Evolutionary conservation across 1,140 invertebrate species (phyloP), one percentile per base, ranked within the genome.

Genomic region (Drosophila ogumai): DNA sequence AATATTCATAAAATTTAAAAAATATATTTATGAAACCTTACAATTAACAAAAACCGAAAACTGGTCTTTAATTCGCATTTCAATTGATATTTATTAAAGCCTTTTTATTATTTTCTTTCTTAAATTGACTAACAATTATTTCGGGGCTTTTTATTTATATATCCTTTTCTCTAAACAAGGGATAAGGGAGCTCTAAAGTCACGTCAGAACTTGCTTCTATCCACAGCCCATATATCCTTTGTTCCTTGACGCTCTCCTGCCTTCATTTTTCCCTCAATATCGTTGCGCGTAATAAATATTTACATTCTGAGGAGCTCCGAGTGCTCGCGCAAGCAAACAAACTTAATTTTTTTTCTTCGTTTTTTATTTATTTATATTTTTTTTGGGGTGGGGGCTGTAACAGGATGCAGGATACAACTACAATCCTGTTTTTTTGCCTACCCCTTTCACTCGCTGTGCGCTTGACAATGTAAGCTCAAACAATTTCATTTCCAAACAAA

Each of bases 401-500:
- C 47, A 31, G 43, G 52, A 46, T 13, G 12, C 63, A 58, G 65
- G 41, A 58, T 36, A 49, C 66, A 57, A 58, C 50, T 69, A 55
- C 50, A 46, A 69, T 57, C 34, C 64, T 32, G n/a, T 66, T 47
- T 22, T 9, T 17, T 7, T 28, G 25, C 10, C 17, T 15, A 2
- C 5, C 6, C 12, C 38, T 47, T 50, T 40, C 58, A 12, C 38
- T n/a, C 46, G 50, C 28, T 17, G 47, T 10, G 6, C 66, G 63
- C 76, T 58, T 67, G 65, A 82, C 82, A 82, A 79, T 69, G 58
- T 66, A 47, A 81, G 82, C 82, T 86, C 60, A 54, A 81, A 78
- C 80, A 87, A 82, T 82, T 87, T 87, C 79, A 82, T 88, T 87
- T 79, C 46, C 69, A 72, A 72, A 61, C 59, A 49, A 61, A 60